A percentile compares a stretch with the other conserved stretches of the same genome.
Conservation (phyloP, 2,113 vertebrate species). For the Callocephalon fimbriatum region DNA sequence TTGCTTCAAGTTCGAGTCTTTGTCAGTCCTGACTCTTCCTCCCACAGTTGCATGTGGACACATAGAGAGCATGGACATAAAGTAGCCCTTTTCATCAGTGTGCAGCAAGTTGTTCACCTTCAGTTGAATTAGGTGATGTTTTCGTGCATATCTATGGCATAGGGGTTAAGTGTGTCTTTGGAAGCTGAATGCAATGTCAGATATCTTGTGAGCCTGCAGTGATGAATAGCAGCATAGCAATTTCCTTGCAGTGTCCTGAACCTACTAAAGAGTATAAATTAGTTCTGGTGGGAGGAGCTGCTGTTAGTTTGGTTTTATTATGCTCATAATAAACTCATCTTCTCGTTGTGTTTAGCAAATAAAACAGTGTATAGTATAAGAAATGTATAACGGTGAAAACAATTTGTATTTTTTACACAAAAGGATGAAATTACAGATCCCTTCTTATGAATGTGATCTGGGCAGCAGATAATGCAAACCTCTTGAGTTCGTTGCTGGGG, state of each 20-base stretch:
- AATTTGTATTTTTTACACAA: not conserved
- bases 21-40: not conserved
- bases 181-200: not conserved
- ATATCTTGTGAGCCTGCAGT: not conserved
- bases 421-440: not conserved
- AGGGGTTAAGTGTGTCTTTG: not conserved
- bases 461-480: not conserved
- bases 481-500: not conserved
- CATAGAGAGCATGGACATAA: not conserved
- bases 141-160: fast-evolving
- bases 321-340: not conserved
- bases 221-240: not conserved
- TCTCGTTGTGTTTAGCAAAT: not conserved
- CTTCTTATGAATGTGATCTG: not conserved
- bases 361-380: not conserved
- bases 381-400: not conserved
- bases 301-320: not conserved
- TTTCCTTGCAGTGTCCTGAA: not conserved
- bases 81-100: not conserved
- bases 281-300: not conserved
- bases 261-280: not conserved
- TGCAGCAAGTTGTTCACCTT: not conserved
- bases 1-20: not conserved
- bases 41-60: not conserved
- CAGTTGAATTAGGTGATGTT: not conserved